Evolutionary conservation across 2,888 invertebrate genomes (phyloP), one percentile per base, ranked within the genome.

Genomic region (Drosophila mulleri): DNA sequence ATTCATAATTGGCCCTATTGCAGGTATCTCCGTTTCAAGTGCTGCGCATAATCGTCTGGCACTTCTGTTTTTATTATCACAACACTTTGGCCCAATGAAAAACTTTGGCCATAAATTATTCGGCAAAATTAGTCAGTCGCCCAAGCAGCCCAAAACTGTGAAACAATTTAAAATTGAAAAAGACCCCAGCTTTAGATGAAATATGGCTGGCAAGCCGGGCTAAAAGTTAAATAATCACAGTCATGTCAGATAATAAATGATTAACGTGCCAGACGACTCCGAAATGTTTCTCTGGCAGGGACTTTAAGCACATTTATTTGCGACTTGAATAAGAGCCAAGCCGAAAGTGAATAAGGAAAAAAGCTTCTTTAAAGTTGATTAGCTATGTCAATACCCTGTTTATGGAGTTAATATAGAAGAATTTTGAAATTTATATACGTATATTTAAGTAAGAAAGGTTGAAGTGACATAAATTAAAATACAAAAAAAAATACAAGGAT

Each of bases 181-280:
- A 62, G 62, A 76, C 65, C 67, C 65, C 8, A 64, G 62, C 60
- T 60, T 72, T 73, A 80, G 77, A 82, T 86, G 83, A 90, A 83
- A 76, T 77, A 89, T 89, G 78, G 62, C 71, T 42, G 60, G 50
- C 53, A 61, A 59, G 59, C 54, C 64, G 69, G 74, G 76, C 73
- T 74, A 81, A 80, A 82, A 86, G 84, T 88, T 84, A 88, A 89
- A 86, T 86, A 82, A 87, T 87, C 90, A 86, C 86, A 79, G 77
- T 66, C 86, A 78, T 78, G 88, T 88, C 90, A 82, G 88, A 88
- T 87, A 90, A 90, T 79, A 90, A 88, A 90, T 88, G 86, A 88
- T 88, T 80, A 86, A 89, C 81, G 88, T 74, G 41, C 70, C 68
- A 69, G 47, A 59, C 39, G 39, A 37, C 26, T 47, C 9, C 47